These are phyloP conservation scores for Brienomyrus brachyistius DNA, from an alignment of 2,113 vertebrate species.

Conservation along the genomic window DNA sequence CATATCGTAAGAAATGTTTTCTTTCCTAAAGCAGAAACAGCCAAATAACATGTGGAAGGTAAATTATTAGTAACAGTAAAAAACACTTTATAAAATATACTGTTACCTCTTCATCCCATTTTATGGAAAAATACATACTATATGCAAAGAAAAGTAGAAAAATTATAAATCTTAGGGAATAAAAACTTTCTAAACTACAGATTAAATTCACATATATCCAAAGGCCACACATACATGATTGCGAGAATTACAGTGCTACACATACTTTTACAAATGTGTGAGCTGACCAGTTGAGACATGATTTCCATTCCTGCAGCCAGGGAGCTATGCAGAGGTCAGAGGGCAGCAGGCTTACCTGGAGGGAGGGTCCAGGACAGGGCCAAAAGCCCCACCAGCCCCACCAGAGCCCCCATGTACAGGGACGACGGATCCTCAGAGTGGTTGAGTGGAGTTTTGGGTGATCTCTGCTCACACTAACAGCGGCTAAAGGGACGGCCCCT, in stretches of 20 bases:
- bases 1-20: background rate
- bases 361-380: slow-evolving; percentile 27
- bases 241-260: background rate
- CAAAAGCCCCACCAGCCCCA: slow-evolving; percentile 25
- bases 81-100: background rate
- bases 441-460: background rate
- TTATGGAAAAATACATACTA: background rate
- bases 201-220: background rate
- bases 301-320: background rate
- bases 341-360: slow-evolving; percentile 35
- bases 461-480: background rate
- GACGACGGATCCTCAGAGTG: background rate
- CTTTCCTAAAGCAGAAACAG: background rate
- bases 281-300: background rate
- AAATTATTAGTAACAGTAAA: background rate
- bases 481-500: slow-evolving; percentile 6
- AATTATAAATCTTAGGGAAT: background rate
- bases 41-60: background rate
- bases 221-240: background rate
- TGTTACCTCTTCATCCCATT: background rate
- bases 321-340: background rate
- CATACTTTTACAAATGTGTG: background rate
- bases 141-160: background rate
- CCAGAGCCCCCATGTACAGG: slow-evolving; percentile 7
- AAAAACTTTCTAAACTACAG: background rate